Percentiles rank a stretch among this genome's conserved stretches.
These are phyloP conservation scores for Drosophila paulistorum DNA, from an alignment of 1,140 invertebrate species.

Conservation along the genomic window DNA sequence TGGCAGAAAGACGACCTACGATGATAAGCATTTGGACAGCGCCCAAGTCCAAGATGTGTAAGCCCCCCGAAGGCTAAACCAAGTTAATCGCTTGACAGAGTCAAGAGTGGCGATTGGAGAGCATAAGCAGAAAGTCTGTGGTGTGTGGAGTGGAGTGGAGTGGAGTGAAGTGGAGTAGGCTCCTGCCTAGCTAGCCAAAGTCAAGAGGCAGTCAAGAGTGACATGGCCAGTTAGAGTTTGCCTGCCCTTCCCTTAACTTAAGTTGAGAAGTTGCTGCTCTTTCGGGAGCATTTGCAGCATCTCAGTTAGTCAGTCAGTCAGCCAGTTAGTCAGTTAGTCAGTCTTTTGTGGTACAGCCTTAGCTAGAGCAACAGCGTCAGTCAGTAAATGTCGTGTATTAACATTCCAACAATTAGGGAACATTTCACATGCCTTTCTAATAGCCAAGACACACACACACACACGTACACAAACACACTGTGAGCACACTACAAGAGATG, in stretches of 20 bases:
- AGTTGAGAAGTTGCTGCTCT: not conserved
- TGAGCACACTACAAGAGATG: slow-evolving; percentile 38
- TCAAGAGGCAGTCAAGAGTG: slow-evolving; percentile 7
- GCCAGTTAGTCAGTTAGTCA: not conserved
- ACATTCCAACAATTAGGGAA: slow-evolving; percentile 81
- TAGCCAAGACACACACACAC: slow-evolving; percentile 51
- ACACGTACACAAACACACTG: not conserved
- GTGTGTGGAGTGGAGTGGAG: no score
- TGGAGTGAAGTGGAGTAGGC: not conserved
- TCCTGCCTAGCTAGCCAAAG: not conserved
- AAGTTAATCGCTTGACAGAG: slow-evolving; percentile 10
- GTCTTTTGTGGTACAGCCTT: no score
- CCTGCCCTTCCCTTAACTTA: not conserved
- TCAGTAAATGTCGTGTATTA: slow-evolving; percentile 65
- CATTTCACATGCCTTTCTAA: slow-evolving; percentile 81
- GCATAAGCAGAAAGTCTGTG: no score
- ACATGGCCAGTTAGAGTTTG: slow-evolving; percentile 9
- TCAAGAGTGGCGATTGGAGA: not conserved
- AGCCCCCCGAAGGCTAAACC: slow-evolving; percentile 9
- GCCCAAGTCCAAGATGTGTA: slow-evolving; percentile 4
- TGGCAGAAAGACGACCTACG: slow-evolving; percentile 11
- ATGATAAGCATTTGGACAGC: slow-evolving; percentile 13
- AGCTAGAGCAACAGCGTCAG: not conserved
- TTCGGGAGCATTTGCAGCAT: not conserved
- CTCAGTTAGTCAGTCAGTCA: not conserved